Base-by-base conservation (phyloP, 2,113 vertebrate species). In the Cardinalis cardinalis region DNA sequence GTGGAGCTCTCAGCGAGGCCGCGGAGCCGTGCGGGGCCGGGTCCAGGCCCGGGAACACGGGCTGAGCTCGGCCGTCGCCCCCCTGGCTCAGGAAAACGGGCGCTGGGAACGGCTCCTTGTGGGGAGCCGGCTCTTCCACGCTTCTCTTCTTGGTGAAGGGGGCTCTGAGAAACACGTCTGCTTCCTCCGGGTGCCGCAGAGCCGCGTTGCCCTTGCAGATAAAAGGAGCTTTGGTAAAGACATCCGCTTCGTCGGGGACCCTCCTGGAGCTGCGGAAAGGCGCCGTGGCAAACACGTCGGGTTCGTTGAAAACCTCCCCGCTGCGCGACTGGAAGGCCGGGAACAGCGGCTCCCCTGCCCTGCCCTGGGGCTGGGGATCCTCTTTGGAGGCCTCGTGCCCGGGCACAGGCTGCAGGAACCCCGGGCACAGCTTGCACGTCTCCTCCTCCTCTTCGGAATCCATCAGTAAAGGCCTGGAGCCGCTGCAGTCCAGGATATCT, bases 391-490 rank as follows among this genome's bases (percentile, higher is more conserved):
- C 48, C 70, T 95, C 84, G 0, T 1, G 65, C 43, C 84, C 74
- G 14, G 65, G 83, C 2, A 18, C 78, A 24, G 96, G 41, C 69
- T 97, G 93, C 29, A 73, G 60, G 76, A 93, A 77, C 18, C 72
- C 95, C 1, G 79, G 1, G 24, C 64, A 34, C 40, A 40, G 11
- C 66, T 70, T 97, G 80, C 92, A 81, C 24, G 84, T 77, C 29
- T 98, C 98, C 4, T 99, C 99, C 31, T 99, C 99, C 25, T 99
- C 99, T 44, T 99, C 99, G 0, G 99, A 99, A 83, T 99, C 99
- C 96, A 98, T 93, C 73, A 99, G 98, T 20, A 99, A 96, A 52
- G 99, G 99, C 75, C 98, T 97, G 82, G 99, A 99, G 16, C 99
- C 99, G 0, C 99, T 99, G 97, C 98, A 98, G 89, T 99, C 99